Percentiles rank a stretch among this genome's conserved stretches.
phyloP scores from a whole-genome alignment of 2,113 vertebrate species.

The Otocyon megalotis region DNA sequence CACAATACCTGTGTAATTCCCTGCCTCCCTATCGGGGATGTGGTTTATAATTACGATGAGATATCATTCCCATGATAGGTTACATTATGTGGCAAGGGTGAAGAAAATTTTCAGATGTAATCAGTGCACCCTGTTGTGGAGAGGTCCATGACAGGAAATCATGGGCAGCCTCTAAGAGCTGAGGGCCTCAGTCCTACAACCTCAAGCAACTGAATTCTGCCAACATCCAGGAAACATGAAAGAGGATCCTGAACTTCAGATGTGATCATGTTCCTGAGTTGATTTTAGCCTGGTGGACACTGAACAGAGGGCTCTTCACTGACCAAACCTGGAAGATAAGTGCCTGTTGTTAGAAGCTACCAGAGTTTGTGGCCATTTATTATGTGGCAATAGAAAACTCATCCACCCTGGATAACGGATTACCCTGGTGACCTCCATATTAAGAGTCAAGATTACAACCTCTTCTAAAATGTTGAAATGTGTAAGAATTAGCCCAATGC shows the following conservation, averaged over 20 bases:
- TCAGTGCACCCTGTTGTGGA: background rate
- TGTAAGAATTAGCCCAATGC: background rate
- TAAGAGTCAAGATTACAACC: background rate
- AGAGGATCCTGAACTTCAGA: background rate
- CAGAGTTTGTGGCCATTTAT: background rate
- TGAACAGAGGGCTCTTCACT: background rate
- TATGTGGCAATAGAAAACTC: background rate
- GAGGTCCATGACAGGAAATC: accelerated
- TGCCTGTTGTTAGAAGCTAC: background rate
- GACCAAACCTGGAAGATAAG: background rate
- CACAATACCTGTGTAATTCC: background rate
- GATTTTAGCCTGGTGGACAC: background rate
- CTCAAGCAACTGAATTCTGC: background rate
- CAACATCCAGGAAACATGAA: background rate
- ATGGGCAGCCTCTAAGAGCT: background rate
- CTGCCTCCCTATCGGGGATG: background rate
- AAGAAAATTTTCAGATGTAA: background rate
- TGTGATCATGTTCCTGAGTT: background rate
- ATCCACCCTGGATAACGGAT: background rate
- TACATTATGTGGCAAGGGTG: background rate
- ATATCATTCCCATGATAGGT: background rate
- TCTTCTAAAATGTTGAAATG: background rate
- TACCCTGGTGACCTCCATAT: background rate
- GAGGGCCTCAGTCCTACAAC: background rate
- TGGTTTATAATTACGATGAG: background rate